A percentile compares a stretch with the other conserved stretches of the same genome.
These are phyloP conservation scores for Margaritifera margaritifera DNA, from an alignment of 2,888 invertebrate species.

Conservation along the genomic window DNA sequence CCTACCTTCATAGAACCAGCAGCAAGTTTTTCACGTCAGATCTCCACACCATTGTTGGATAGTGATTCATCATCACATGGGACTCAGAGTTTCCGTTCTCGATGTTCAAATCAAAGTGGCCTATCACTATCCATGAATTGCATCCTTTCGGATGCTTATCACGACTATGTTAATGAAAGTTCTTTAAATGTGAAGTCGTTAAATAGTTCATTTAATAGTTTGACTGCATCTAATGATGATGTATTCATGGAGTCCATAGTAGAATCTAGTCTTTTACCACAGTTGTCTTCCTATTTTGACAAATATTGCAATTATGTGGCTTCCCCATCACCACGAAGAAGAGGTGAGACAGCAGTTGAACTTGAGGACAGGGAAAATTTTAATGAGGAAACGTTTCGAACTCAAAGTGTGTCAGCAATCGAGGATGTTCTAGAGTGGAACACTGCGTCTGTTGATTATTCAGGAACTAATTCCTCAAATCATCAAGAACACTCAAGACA, in stretches of 20 bases:
- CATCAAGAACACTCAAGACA: conserved; percentile 37
- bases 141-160: conserved; percentile 16
- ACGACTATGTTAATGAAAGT: conserved; percentile 30
- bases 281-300: conserved; percentile 12
- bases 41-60: too few relatives aligned
- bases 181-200: conserved; percentile 36
- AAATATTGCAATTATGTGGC: conserved; percentile 9
- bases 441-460: conserved; percentile 14
- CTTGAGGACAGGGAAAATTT: conserved; percentile 11
- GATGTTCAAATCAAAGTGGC: conserved; percentile 10
- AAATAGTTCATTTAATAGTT: conserved; percentile 36
- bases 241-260: conserved; percentile 43
- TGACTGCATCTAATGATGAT: conserved; percentile 46
- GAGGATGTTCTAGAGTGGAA: conserved; percentile 46
- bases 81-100: conserved; percentile 2
- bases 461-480: conserved; percentile 25
- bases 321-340: conserved; percentile 11
- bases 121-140: not conserved
- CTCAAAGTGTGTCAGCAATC: conserved; percentile 55
- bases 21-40: not conserved
- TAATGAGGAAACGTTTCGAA: conserved; percentile 36
- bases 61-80: too few relatives aligned
- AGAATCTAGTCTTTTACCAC: conserved; percentile 15
- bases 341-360: conserved; percentile 3
- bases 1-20: conserved; percentile 27